Percentiles rank a stretch among this genome's conserved stretches.
Conservation (phyloP, 2,888 invertebrate genomes). For the Rhagonycha fulva region DNA sequence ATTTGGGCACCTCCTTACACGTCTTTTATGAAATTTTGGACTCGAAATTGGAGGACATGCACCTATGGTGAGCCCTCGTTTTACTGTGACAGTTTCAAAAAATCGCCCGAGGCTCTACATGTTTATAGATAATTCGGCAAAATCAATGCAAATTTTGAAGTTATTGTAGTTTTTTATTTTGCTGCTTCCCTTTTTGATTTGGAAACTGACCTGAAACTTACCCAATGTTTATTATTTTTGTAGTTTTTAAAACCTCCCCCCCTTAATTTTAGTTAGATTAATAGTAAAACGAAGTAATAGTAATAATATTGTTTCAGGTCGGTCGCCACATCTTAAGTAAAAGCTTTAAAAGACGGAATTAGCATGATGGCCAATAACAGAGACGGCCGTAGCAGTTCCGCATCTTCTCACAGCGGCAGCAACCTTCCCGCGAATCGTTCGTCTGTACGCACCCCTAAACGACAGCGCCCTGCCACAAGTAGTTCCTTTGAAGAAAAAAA, state of each 20-base stretch:
- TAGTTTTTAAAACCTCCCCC: neutral
- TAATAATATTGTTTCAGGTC: constrained; percentile 59
- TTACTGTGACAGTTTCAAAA: no score
- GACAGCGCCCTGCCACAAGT: constrained; percentile 58
- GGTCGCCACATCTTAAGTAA: constrained; percentile 42
- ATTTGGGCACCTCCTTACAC: no score
- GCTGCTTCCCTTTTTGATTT: constrained; percentile 14
- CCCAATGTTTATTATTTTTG: constrained; percentile 41
- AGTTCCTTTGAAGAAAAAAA: constrained; percentile 62
- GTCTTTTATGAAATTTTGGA: no score
- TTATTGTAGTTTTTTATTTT: neutral
- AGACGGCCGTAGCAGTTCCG: constrained; percentile 56
- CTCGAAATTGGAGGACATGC: no score
- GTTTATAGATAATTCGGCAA: no score
- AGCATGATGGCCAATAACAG: constrained; percentile 48
- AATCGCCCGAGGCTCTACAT: no score
- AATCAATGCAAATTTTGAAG: neutral
- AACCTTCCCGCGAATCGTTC: constrained; percentile 52
- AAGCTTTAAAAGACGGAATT: constrained; percentile 3
- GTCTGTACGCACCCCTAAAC: constrained; percentile 57
- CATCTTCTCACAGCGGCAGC: constrained; percentile 53
- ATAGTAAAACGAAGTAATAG: neutral
- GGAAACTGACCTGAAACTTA: constrained; percentile 47
- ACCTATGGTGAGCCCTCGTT: no score
- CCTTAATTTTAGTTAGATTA: neutral